Evolutionary conservation across 2,113 vertebrate genomes (phyloP).

Genomic region (Reinhardtius hippoglossoides): DNA sequence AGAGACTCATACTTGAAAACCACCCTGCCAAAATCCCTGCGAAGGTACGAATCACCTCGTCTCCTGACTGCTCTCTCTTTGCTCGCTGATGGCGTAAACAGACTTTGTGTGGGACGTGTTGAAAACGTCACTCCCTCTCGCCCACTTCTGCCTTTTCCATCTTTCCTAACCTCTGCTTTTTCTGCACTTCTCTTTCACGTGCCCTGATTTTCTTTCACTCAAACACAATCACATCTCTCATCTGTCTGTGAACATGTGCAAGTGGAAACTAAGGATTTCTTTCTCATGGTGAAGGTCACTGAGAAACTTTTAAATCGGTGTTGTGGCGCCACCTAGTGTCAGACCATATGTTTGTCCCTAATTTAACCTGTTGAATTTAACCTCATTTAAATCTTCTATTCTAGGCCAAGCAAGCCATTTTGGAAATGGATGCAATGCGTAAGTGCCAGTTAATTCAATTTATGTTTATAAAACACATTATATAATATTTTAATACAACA

Average conservation of each 20-base stretch:
- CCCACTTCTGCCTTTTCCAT: conserved; percentile 4
- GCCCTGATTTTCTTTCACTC: conserved; percentile 11
- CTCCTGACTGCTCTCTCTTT: conserved; percentile 13
- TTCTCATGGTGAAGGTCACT: conserved; percentile 6
- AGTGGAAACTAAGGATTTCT: conserved; percentile 25
- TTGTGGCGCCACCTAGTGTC: conserved; percentile 79
- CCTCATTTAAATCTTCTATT: conserved; percentile 57
- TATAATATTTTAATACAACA: neutral
- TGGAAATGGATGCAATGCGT: conserved; percentile 98
- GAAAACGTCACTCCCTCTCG: conserved; percentile 19
- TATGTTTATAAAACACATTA: neutral
- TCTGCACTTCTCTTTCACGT: neutral
- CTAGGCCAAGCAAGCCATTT: conserved; percentile 97
- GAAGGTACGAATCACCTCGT: conserved; percentile 85
- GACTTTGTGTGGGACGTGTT: conserved; percentile 33
- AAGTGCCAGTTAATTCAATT: conserved; percentile 76
- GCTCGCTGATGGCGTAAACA: conserved; percentile 17
- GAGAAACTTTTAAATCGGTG: conserved; percentile 15
- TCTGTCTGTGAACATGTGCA: neutral
- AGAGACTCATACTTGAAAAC: conserved; percentile 98
- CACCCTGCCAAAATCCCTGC: conserved; percentile 98
- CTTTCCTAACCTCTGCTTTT: neutral
- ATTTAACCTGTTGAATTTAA: neutral
- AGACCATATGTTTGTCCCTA: neutral
- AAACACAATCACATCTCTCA: conserved; percentile 4